These are phyloP conservation scores for Cynopterus sphinx DNA, from an alignment of 2,797 vertebrate genomes.

Conservation along the genomic window DNA sequence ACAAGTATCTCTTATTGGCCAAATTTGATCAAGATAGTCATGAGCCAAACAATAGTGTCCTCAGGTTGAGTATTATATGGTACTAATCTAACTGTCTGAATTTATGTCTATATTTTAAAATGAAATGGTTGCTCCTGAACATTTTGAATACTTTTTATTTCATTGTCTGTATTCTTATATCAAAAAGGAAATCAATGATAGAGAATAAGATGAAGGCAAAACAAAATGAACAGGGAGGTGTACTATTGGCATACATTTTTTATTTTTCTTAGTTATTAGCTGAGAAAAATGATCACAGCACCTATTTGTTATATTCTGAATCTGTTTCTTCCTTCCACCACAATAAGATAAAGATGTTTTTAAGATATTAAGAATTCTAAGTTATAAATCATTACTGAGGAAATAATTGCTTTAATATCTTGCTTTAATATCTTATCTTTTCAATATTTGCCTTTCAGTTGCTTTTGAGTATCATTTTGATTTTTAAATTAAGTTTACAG, in stretches of 20 bases:
- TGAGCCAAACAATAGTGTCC: not conserved
- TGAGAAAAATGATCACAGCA: not conserved
- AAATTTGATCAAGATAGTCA: not conserved
- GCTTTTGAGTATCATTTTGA: constrained; percentile 29
- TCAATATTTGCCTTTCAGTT: constrained; percentile 53
- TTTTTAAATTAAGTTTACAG: constrained; percentile 62
- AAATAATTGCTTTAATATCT: not conserved
- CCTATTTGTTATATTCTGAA: not conserved
- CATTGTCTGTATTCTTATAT: not conserved
- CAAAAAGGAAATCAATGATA: not conserved
- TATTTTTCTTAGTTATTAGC: not conserved
- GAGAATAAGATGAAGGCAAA: not conserved
- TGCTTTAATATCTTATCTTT: constrained; percentile 53
- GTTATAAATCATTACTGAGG: constrained; percentile 25
- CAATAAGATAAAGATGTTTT: not conserved
- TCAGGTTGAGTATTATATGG: not conserved
- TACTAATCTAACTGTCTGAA: not conserved
- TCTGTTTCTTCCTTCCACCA: not conserved
- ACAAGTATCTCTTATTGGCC: not conserved
- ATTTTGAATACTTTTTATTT: not conserved
- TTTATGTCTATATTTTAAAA: not conserved
- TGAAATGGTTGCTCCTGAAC: not conserved
- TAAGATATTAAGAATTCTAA: not conserved
- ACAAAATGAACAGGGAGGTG: not conserved
- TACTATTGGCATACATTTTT: not conserved